Conservation (phyloP, 2,888 invertebrate species). For the Euzophera pinguis region DNA sequence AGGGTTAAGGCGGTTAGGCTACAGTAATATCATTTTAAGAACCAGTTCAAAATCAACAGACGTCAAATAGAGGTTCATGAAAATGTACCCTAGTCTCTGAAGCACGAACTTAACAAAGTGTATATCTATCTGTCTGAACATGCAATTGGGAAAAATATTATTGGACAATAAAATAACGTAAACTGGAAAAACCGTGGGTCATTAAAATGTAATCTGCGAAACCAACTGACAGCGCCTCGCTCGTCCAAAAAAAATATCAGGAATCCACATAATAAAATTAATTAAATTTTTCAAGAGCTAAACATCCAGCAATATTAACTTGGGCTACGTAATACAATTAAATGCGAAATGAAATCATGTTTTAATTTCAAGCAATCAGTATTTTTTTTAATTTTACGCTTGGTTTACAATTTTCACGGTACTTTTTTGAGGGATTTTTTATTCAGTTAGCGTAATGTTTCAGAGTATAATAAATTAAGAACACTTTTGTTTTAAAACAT, state of each 20-base stretch:
- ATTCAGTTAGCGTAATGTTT: constrained; percentile 2
- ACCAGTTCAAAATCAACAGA: no score
- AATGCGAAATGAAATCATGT: constrained; percentile 8
- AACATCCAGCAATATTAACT: constrained; percentile 8
- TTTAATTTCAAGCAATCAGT: constrained; percentile 6
- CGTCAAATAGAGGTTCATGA: no score
- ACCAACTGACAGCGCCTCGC: constrained; percentile 14
- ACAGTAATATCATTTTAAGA: no score
- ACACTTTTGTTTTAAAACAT: constrained; percentile 2
- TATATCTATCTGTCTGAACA: no score
- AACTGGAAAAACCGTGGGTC: constrained; percentile 1
- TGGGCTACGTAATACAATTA: constrained; percentile 10
- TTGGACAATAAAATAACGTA: no score
- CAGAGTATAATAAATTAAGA: constrained; percentile 1
- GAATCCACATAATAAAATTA: constrained; percentile 6
- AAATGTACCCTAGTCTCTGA: no score
- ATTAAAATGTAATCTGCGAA: constrained; percentile 22
- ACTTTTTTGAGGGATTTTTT: neutral
- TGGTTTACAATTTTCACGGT: neutral
- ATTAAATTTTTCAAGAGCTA: constrained; percentile 10
- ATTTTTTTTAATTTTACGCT: neutral
- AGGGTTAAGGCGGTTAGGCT: no score
- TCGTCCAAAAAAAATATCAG: neutral
- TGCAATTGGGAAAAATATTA: no score
- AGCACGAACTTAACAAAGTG: no score